Base-by-base conservation (phyloP, 2,797 vertebrate genomes). In the Macropus fuliginosus region DNA sequence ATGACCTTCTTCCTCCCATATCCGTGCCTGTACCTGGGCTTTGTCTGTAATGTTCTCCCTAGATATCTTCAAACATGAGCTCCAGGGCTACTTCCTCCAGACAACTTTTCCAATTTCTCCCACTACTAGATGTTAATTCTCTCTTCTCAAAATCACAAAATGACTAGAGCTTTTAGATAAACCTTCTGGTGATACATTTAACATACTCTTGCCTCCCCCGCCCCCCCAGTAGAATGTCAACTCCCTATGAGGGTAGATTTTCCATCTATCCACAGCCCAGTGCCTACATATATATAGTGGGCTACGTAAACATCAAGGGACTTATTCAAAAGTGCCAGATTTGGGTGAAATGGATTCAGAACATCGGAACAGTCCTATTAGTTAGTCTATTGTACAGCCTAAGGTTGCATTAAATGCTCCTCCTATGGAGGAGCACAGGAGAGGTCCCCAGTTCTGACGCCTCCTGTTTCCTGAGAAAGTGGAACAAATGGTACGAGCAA, bases 331-430 rank as follows among this genome's bases (percentile, higher is more conserved):
- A 87, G 40, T 87, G 40, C 24, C 40, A 50, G 9, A 50, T 87
- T 87, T 50, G 46, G 8, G 24, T 27, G 40, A 50, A 40, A 10
- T 10, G 3, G 31, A 87, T 87, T 46, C 74, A 27, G 24, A 50
- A 87, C 95, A 95, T 93, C 52, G 54, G 92, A 98, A 93, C 34
- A 90, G 50, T 91, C 56, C 95, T 89, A 52, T 5, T 6, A 52
- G 52, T 52, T 52, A 52, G 66, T 95, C 56, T 92, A 62, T 90
- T 91, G 56, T 50, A 57, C 50, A 56, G 91, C 54, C 31, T 94
- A 55, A 66, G 87, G 81, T 9, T n/a, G 54, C 31, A 27, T 18
- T 94, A 56, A 57, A 57, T 16, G 54, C 50, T 9, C 55, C 57
- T 56, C 24, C 52, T 87, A 92, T n/a, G 55, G 34, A 81, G 66